Conservation (phyloP, 2,113 vertebrate species). For the Myrmecobius fasciatus region DNA sequence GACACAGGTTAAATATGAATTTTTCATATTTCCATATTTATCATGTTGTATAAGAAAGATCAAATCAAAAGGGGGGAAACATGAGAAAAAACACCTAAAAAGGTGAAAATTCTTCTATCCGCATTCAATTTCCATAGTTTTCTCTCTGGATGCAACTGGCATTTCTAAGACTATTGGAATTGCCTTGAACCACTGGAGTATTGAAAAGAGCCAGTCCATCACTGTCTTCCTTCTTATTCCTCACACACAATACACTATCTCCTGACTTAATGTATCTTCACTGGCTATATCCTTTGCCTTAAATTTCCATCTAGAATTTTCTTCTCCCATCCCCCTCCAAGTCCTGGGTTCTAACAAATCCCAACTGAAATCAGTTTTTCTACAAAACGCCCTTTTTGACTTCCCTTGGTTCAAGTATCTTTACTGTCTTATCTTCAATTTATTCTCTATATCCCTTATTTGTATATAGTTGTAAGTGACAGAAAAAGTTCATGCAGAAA, state of each 20-base stretch:
- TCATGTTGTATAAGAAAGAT: no score
- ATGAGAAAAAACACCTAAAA: no score
- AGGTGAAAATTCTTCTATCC: no score
- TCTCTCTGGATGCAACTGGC: no score
- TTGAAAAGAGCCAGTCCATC: no score
- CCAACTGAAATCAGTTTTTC: not conserved
- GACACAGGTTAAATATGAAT: no score
- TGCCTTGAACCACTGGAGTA: no score
- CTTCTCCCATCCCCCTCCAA: not conserved
- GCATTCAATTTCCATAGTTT: no score
- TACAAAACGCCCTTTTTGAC: not conserved
- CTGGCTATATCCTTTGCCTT: not conserved
- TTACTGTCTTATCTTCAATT: not conserved
- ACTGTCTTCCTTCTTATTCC: not conserved
- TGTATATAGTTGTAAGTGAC: not conserved
- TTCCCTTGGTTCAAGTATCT: not conserved
- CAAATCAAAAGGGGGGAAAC: no score
- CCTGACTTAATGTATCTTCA: not conserved
- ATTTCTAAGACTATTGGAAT: no score
- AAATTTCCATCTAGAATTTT: not conserved
- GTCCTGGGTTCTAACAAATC: not conserved
- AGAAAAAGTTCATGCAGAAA: not conserved
- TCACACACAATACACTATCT: not conserved
- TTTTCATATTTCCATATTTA: no score
- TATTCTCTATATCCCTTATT: not conserved